These are phyloP conservation scores for Megalonaias nervosa DNA, from an alignment of 1,140 invertebrate species.

Conservation along the genomic window DNA sequence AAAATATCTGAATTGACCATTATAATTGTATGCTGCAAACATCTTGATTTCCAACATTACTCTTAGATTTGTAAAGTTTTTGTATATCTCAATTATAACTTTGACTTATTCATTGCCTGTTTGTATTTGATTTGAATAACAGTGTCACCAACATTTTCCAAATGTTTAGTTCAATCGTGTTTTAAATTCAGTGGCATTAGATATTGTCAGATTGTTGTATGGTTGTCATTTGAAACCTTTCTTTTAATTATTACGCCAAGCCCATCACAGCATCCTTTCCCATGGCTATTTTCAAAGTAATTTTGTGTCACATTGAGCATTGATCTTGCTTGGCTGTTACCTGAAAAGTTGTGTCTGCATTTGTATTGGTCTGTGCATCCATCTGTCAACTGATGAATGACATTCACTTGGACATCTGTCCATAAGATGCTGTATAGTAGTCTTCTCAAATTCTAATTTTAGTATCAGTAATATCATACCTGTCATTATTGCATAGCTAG, in stretches of 20 bases:
- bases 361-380: slow-evolving; percentile 7
- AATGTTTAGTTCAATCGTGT: neutral
- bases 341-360: neutral
- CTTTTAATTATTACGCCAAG: slow-evolving; percentile 4
- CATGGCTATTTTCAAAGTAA: slow-evolving; percentile 16
- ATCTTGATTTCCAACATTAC: too few species aligned
- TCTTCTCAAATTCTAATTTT: slow-evolving; percentile 3
- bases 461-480: too few species aligned
- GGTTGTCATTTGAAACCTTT: slow-evolving; percentile 4
- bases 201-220: neutral
- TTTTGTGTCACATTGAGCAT: neutral
- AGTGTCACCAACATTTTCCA: neutral
- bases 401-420: neutral
- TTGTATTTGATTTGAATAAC: neutral
- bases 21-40: too few species aligned
- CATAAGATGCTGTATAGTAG: neutral
- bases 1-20: too few species aligned
- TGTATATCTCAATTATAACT: too few species aligned
- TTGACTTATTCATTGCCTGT: too few species aligned
- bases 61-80: too few species aligned
- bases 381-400: slow-evolving; percentile 12
- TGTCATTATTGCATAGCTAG: too few species aligned
- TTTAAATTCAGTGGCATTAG: neutral
- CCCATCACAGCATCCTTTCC: slow-evolving; percentile 8
- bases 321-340: neutral